Evolutionary conservation across 1,140 invertebrate genomes (phyloP).

Genomic region (Mya arenaria): DNA sequence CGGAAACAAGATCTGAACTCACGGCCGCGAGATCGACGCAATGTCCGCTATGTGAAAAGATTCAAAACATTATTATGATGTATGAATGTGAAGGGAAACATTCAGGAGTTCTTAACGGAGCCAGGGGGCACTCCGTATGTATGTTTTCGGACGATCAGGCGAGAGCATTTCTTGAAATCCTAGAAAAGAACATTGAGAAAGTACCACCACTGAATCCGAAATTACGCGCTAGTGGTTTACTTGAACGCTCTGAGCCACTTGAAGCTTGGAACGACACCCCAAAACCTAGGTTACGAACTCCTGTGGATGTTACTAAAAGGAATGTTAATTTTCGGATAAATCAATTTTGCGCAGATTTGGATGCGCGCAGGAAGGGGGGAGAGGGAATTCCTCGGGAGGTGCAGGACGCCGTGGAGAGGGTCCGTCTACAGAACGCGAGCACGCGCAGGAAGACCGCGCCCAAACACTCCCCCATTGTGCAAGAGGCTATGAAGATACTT

Average conservation of each 20-base stretch:
- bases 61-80: slow-evolving; percentile 23
- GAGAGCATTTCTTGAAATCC: slow-evolving; percentile 23
- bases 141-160: slow-evolving; percentile 47
- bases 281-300: slow-evolving; percentile 2
- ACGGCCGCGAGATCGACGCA: not conserved
- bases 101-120: not conserved
- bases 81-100: slow-evolving; percentile 34
- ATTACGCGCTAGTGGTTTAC: slow-evolving; percentile 14
- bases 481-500: too few species aligned
- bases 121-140: slow-evolving; percentile 9
- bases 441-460: not conserved
- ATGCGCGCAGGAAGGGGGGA: slow-evolving; percentile 11
- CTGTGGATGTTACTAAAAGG: not conserved
- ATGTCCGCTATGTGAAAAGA: slow-evolving; percentile 22
- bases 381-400: slow-evolving; percentile 24
- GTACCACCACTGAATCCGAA: not conserved
- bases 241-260: not conserved
- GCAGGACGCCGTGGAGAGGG: slow-evolving; percentile 28
- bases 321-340: slow-evolving; percentile 30
- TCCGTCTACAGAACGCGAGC: slow-evolving; percentile 32
- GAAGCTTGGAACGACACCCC: not conserved
- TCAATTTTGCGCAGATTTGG: slow-evolving; percentile 28
- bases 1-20: not conserved
- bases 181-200: too few species aligned
- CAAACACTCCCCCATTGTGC: not conserved